Conservation (phyloP, 2,888 invertebrate species). For the Boloria selene region DNA sequence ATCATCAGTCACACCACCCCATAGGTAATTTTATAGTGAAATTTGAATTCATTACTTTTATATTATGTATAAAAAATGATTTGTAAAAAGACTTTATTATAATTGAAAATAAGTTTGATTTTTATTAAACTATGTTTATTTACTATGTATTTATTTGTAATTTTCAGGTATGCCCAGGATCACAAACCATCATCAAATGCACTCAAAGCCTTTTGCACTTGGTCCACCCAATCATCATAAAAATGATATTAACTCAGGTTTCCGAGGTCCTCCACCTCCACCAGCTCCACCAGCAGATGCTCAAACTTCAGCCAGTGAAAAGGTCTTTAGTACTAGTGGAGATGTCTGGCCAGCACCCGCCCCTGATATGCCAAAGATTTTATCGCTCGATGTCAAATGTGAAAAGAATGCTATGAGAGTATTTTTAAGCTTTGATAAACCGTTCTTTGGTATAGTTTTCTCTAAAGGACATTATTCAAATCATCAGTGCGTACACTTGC, state of each 20-base stretch:
- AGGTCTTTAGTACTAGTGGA: constrained; percentile 83
- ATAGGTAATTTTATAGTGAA: constrained; percentile 54
- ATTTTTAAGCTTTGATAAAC: constrained; percentile 95
- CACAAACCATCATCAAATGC: constrained; percentile 77
- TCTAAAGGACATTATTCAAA: constrained; percentile 97
- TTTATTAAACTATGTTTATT: not conserved
- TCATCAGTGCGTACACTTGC: constrained; percentile 94
- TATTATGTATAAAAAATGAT: too few species aligned
- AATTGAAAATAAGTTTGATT: too few species aligned
- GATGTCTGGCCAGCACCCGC: constrained; percentile 94
- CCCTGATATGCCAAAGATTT: constrained; percentile 96
- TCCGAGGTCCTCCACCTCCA: constrained; percentile 86
- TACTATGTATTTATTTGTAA: constrained; percentile 16
- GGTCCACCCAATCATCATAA: constrained; percentile 76
- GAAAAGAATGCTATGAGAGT: constrained; percentile 97
- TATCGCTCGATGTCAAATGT: constrained; percentile 95
- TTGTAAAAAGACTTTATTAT: not conserved
- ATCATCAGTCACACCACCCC: constrained; percentile 83
- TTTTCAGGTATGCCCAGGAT: constrained; percentile 75
- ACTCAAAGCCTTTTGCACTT: constrained; percentile 73
- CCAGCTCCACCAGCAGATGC: constrained; percentile 73
- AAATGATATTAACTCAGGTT: constrained; percentile 82
- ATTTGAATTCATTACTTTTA: too few species aligned
- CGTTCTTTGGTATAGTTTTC: constrained; percentile 97
- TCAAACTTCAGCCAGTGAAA: constrained; percentile 83